These are phyloP conservation scores for Chiroxiphia lanceolata DNA, from an alignment of 2,797 vertebrate genomes.

Conservation along the genomic window DNA sequence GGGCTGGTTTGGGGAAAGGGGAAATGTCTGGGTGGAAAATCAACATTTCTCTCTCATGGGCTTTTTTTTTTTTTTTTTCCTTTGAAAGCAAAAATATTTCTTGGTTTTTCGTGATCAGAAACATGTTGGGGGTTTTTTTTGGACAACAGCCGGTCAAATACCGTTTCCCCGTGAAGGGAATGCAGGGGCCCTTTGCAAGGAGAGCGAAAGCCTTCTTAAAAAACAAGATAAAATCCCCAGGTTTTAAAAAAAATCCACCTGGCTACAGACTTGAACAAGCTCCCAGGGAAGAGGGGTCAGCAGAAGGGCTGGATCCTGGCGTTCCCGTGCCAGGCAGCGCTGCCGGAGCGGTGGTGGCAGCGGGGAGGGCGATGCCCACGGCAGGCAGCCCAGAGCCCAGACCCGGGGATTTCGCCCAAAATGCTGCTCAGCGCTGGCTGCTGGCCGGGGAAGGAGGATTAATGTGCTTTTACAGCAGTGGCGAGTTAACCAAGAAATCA, in stretches of 20 bases:
- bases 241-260: neutral
- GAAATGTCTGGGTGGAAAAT: constrained; percentile 43
- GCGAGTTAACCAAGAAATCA: constrained; percentile 52
- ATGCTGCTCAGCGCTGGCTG: constrained; percentile 19
- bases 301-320: neutral
- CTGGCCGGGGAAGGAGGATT: constrained; percentile 18
- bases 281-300: neutral
- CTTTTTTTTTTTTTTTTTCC: neutral
- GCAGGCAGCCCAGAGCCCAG: neutral
- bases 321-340: neutral
- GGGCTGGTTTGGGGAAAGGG: neutral
- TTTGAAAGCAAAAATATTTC: constrained; percentile 59
- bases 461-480: constrained; percentile 20
- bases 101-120: constrained; percentile 63
- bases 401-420: constrained; percentile 41
- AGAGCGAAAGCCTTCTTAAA: neutral
- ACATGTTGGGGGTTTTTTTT: constrained; percentile 60
- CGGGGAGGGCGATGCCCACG: neutral
- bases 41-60: constrained; percentile 10
- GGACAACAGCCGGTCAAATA: constrained; percentile 58
- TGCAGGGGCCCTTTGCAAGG: constrained; percentile 66
- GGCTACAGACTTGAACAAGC: neutral
- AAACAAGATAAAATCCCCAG: neutral
- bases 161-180: constrained; percentile 30
- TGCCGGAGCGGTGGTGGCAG: neutral